These are phyloP conservation scores for Macrobrachium rosenbergii DNA, from an alignment of 1,140 invertebrate genomes.

Conservation along the genomic window DNA sequence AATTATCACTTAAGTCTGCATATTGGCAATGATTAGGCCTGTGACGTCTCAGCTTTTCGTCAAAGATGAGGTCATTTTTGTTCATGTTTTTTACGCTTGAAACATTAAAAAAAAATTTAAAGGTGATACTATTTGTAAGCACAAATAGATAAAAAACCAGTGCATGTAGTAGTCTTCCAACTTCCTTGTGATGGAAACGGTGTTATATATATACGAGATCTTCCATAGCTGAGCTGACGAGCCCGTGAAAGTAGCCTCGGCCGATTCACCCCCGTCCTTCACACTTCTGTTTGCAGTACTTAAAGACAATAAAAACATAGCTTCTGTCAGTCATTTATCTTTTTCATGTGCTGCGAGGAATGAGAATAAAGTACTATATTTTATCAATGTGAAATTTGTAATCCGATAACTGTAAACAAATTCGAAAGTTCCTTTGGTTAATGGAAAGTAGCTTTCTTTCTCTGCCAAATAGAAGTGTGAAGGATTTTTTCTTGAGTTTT, in stretches of 20 bases:
- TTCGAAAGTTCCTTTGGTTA: not conserved
- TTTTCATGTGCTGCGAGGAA: too few species aligned
- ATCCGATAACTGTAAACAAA: not conserved
- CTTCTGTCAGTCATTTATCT: too few species aligned
- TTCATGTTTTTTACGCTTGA: constrained; percentile 53
- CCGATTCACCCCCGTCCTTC: constrained; percentile 12
- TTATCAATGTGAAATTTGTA: not conserved
- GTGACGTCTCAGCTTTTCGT: constrained; percentile 13
- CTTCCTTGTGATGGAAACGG: constrained; percentile 62
- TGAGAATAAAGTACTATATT: not conserved
- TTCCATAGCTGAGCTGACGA: constrained; percentile 59
- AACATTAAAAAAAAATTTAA: constrained; percentile 40
- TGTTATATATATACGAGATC: constrained; percentile 60
- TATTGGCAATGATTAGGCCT: too few species aligned
- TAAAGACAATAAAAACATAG: not conserved
- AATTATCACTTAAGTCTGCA: too few species aligned
- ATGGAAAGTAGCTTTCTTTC: too few species aligned
- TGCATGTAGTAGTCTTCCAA: constrained; percentile 63
- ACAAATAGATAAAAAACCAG: constrained; percentile 51
- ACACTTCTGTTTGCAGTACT: not conserved
- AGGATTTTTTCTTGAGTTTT: too few species aligned
- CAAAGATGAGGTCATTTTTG: constrained; percentile 44
- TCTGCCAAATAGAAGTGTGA: too few species aligned
- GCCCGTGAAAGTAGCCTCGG: constrained; percentile 31
- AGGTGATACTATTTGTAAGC: constrained; percentile 60